phyloP scores from a whole-genome alignment of 2,888 invertebrate genomes.

The Hirtodrosophila confusa region DNA sequence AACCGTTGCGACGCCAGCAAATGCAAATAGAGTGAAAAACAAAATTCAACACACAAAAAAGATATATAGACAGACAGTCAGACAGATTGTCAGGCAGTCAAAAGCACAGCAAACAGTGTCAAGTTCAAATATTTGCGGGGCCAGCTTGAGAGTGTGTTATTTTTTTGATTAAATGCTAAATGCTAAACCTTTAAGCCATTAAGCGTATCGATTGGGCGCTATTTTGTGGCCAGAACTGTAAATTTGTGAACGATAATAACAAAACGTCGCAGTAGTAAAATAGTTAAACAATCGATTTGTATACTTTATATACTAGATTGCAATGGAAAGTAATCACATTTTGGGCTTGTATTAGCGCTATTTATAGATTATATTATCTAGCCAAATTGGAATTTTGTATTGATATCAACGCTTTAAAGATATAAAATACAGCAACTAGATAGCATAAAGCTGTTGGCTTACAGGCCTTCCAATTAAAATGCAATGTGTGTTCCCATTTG shows the following conservation, averaged over 20 bases:
- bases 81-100: constrained; percentile 20
- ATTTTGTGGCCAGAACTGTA: neutral
- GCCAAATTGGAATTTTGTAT: constrained; percentile 34
- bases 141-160: constrained; percentile 15
- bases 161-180: constrained; percentile 13
- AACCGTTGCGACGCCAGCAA: constrained; percentile 19
- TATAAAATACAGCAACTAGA: constrained; percentile 12
- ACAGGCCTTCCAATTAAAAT: constrained; percentile 25
- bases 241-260: constrained; percentile 5
- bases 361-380: constrained; percentile 46
- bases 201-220: constrained; percentile 28
- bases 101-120: constrained; percentile 57
- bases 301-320: constrained; percentile 22
- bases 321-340: constrained; percentile 5
- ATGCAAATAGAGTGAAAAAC: constrained; percentile 39
- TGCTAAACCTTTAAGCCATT: constrained; percentile 36
- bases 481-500: constrained; percentile 23
- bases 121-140: constrained; percentile 65
- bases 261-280: constrained; percentile 10
- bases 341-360: constrained; percentile 29
- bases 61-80: constrained; percentile 10
- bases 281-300: constrained; percentile 25
- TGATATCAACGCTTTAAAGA: constrained; percentile 32
- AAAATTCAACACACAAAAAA: neutral
- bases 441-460: constrained; percentile 1